Evolutionary conservation across 1,140 invertebrate genomes (phyloP).

Genomic region (Formica selysi): DNA sequence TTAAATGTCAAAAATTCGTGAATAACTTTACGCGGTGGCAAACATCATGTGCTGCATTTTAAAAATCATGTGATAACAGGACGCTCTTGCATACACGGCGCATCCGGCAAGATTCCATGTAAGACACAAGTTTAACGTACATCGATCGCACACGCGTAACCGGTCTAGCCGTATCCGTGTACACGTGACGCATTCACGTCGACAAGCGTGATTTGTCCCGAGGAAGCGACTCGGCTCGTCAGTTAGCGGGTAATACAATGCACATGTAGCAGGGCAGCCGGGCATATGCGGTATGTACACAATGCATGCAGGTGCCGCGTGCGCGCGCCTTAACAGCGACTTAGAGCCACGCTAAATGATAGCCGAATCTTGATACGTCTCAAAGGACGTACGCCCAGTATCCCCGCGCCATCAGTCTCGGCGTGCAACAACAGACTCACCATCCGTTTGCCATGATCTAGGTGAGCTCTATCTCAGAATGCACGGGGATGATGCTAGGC

Average conservation of each 20-base stretch:
- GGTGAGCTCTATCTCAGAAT: slow-evolving; percentile 43
- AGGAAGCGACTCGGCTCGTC: slow-evolving; percentile 35
- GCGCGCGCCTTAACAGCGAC: slow-evolving; percentile 19
- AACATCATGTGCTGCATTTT: neutral
- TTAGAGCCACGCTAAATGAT: slow-evolving; percentile 64
- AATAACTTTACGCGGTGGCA: neutral
- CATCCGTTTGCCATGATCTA: slow-evolving; percentile 55
- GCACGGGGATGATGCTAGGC: slow-evolving; percentile 42
- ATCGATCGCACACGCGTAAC: slow-evolving; percentile 26
- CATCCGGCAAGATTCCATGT: neutral
- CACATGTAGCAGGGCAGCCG: slow-evolving; percentile 8
- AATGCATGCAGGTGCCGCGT: slow-evolving; percentile 33
- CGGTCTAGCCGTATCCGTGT: neutral
- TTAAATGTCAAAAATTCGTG: neutral
- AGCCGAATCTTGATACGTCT: slow-evolving; percentile 55
- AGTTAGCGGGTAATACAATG: slow-evolving; percentile 43
- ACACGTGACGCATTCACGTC: slow-evolving; percentile 43
- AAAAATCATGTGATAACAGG: neutral
- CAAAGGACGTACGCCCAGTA: slow-evolving; percentile 46
- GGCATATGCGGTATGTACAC: slow-evolving; percentile 29
- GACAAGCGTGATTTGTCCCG: slow-evolving; percentile 56
- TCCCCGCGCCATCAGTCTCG: slow-evolving; percentile 59
- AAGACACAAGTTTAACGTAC: slow-evolving; percentile 45
- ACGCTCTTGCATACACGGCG: neutral
- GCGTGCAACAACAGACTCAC: slow-evolving; percentile 42